Conservation (phyloP, 1,140 invertebrate species). For the Drosophila lacertosa region DNA sequence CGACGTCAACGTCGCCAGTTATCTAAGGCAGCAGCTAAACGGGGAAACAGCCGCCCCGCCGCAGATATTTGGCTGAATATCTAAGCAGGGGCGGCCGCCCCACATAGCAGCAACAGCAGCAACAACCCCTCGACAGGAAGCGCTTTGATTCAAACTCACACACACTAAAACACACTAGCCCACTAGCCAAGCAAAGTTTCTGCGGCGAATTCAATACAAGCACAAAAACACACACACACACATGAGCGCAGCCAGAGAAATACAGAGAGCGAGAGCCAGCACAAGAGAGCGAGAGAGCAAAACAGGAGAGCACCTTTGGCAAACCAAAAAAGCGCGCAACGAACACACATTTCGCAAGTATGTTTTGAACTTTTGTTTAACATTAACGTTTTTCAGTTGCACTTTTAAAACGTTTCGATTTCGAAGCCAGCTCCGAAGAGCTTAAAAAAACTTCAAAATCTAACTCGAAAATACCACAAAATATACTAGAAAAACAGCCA, state of each 20-base stretch:
- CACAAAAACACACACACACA: conserved; percentile 23
- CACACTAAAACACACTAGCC: conserved; percentile 37
- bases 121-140: conserved; percentile 76
- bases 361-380: conserved; percentile 68
- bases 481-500: conserved; percentile 7
- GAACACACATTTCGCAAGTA: conserved; percentile 65
- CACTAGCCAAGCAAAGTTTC: conserved; percentile 48
- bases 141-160: conserved; percentile 37
- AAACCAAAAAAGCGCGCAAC: conserved; percentile 42
- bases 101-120: conserved; percentile 52
- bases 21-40: conserved; percentile 73
- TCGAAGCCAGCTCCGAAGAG: background rate
- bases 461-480: conserved; percentile 22
- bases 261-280: conserved; percentile 38
- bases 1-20: conserved; percentile 37
- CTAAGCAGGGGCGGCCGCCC: conserved; percentile 74
- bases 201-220: conserved; percentile 70
- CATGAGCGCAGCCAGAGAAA: conserved; percentile 34
- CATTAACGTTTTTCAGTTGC: conserved; percentile 46
- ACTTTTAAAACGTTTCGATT: conserved; percentile 16
- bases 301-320: conserved; percentile 61
- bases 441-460: conserved; percentile 11
- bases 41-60: conserved; percentile 52
- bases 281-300: conserved; percentile 24
- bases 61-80: conserved; percentile 75